These are phyloP conservation scores for Listrodromus nycthemerus DNA, from an alignment of 2,888 invertebrate genomes.

Conservation along the genomic window DNA sequence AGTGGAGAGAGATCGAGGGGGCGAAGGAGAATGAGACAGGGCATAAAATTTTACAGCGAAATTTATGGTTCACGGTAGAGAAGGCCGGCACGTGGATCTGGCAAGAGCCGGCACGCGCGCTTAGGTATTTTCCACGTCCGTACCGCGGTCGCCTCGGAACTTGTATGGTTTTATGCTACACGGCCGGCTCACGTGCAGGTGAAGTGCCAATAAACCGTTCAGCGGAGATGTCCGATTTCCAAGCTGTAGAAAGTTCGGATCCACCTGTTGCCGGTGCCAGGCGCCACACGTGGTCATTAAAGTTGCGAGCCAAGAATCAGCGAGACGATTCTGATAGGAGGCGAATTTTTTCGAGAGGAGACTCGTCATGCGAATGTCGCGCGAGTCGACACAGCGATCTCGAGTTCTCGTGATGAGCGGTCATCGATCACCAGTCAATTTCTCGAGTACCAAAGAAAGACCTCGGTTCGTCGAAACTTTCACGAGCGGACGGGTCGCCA, in stretches of 20 bases:
- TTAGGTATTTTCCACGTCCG: constrained; percentile 4
- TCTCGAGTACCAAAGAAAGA: constrained; percentile 23
- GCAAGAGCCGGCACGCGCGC: constrained; percentile 48
- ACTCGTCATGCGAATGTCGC: not conserved
- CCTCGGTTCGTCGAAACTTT: constrained; percentile 43
- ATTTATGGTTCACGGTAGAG: constrained; percentile 64
- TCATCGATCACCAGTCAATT: constrained; percentile 19
- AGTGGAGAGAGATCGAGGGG: constrained; percentile 23
- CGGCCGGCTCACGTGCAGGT: constrained; percentile 16
- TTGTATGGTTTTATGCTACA: constrained; percentile 4
- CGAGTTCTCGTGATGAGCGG: too few species aligned
- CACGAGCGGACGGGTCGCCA: constrained; percentile 11
- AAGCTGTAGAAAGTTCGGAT: constrained; percentile 66
- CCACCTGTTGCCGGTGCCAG: constrained; percentile 61
- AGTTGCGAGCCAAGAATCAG: constrained; percentile 1
- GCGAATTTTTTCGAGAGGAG: not conserved
- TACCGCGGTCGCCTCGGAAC: not conserved
- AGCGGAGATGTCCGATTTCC: constrained; percentile 50
- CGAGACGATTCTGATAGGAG: not conserved
- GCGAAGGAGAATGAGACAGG: constrained; percentile 14
- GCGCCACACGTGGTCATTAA: constrained; percentile 31
- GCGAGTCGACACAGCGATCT: constrained; percentile 10
- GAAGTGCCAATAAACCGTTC: constrained; percentile 61
- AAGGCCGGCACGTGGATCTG: constrained; percentile 55
- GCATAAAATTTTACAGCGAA: constrained; percentile 60